Evolutionary conservation across 1,140 invertebrate species (phyloP), one percentile per base, ranked within the genome.

Genomic region (Triops cancriformis): DNA sequence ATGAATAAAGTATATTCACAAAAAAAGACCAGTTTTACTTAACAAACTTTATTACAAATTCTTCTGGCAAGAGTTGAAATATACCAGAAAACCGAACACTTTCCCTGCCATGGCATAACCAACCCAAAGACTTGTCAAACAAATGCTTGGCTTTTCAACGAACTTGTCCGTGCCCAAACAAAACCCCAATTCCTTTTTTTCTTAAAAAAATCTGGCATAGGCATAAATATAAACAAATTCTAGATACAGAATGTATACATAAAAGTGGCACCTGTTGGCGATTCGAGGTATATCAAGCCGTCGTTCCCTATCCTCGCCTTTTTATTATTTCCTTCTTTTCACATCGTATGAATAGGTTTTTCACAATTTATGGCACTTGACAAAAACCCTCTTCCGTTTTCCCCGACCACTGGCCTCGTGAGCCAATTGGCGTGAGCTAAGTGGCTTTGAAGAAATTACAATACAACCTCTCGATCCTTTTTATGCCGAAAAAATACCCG

Each of bases 271-370:
- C 51, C 51, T 64, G 51, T 64, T 64, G 51, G n/a, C 51, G 23
- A 64, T 64, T 10, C 51, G 51, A 64, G 51, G 51, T 64, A 64
- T 64, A 64, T 64, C 51, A 64, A 64, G 51, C 51, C 51, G 10
- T 64, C 14, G 6, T 64, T 9, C 43, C 43, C 43, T 23, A n/a
- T 64, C 23, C 23, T 23, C 51, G 23, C 7, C 10, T 23, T 18
- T 23, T 64, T 64, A n/a, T 4, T n/a, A 64, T 14, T 64, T 1
- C 18, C 23, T 64, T 64, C 23, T 23, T 45, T 18, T 9, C 14
- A 64, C 6, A 18, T 64, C 51, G 6, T n/a, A 64, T 64, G 23
- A 64, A 64, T 64, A 64, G 23, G 23, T 64, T 23, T n/a, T 18
- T n/a, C 23, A 37, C 0, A 23, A 14, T 64, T 64, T 64, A 64